Evolutionary conservation across 2,113 vertebrate genomes (phyloP), one percentile per base, ranked within the genome.

Genomic region (Taxidea taxus): DNA sequence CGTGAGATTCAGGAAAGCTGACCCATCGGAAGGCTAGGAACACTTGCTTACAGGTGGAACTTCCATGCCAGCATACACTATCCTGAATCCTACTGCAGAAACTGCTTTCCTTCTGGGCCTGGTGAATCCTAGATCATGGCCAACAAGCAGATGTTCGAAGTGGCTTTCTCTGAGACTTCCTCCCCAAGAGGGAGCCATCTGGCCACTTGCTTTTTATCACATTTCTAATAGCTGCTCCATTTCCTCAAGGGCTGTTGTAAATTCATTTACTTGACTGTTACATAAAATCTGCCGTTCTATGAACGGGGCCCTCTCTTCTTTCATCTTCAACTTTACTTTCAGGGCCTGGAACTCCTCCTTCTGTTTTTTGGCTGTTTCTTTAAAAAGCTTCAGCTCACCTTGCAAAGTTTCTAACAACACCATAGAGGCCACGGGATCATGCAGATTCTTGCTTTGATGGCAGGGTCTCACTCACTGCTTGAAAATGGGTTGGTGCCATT

Each of bases 311-410:
- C 97, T 88, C 80, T 97, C 95, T 21, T 97, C 98, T 0, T 95
- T 98, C 0, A 64, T 47, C 34, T 97, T 97, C 98, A 98, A 98
- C 70, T 97, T 98, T 0, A 83, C 94, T 87, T 96, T 98, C 0
- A 97, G 93, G 14, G 95, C 99, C 99, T 99, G 96, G 72, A 99
- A 85, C 13, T 92, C 78, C 18, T 98, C 97, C 75, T 96, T 98
- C 82, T 99, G 98, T 90, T 98, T 94, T 75, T 54, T 98, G 94
- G 94, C 97, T 11, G 86, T 97, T 96, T 98, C 88, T 31, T 97
- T 98, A 97, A 99, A 99, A 6, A 95, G 51, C 87, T 58, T 97
- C 97, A 99, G 51, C 7, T 99, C 98, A 86, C 96, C 98, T 90
- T 96, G 39, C 31, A 98, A 97, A 74, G 98, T 96, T 96, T 98